Base-by-base conservation (phyloP, 2,888 invertebrate genomes). In the Lithodes maja region DNA sequence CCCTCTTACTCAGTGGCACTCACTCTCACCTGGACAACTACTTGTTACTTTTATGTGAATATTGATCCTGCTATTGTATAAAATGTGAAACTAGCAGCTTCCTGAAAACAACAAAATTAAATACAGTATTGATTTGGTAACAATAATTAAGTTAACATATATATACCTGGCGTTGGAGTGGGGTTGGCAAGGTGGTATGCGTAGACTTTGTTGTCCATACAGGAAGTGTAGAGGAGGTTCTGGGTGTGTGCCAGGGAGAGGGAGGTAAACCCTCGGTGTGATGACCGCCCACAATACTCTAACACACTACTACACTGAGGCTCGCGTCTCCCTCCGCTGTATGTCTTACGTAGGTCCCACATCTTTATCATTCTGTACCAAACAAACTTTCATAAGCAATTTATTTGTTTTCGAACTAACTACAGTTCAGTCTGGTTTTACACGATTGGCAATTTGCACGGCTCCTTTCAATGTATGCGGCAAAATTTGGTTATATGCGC, bases 261-360 rank as follows among this genome's bases (percentile, higher is more conserved):
- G 69, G 85, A 88, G 2, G 88, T 90, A 69, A 85, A 90, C n/a
- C 91, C 91, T 1, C 78, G 68, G 52, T 83, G 85, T 49, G 83
- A 87, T 15, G 91, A 89, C 50, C 53, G 68, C 50, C 87, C 89
- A 49, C 71, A 74, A 78, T 91, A 87, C 17, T 81, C 83, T 71
- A 91, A 83, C 1, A 84, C 52, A 71, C 81, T 87, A 2, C 87
- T 88, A 49, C 90, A 88, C 82, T 88, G 90, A 55, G 91, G 91
- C 2, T 71, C 88, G 1, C 90, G 81, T 74, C 82, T 86, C 54
- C 85, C 71, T 12, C 84, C 83, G 2, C 84, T 74, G 79, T 91
- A 85, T 2, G 88, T 91, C 84, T 88, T 91, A 53, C 91, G 88
- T 33, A 91, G 84, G 75, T 91, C 91, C 91, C 91, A 91, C 69